Evolutionary conservation across 2,888 invertebrate genomes (phyloP).

Genomic region (Luffia ferchaultella): DNA sequence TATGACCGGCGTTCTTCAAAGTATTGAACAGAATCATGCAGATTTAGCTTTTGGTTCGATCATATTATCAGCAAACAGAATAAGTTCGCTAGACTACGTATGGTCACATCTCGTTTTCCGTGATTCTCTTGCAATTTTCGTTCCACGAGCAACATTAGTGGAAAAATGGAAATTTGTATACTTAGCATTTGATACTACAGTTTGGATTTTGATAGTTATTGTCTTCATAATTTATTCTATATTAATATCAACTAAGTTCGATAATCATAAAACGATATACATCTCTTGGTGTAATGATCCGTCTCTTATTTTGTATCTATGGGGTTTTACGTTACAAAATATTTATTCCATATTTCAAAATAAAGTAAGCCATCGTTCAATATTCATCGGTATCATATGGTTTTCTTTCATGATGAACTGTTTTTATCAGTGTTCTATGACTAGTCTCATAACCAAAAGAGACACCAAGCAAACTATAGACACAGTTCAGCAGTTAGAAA

Average conservation of each 20-base stretch:
- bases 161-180: slow-evolving; percentile 12
- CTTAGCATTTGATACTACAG: not conserved
- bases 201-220: not conserved
- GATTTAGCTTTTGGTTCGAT: slow-evolving; percentile 10
- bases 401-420: slow-evolving; percentile 8
- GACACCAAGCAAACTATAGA: slow-evolving; percentile 4
- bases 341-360: not conserved
- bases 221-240: not conserved
- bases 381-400: slow-evolving; percentile 11
- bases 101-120: slow-evolving; percentile 9
- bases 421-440: slow-evolving; percentile 10
- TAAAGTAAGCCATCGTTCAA: not conserved
- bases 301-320: slow-evolving; percentile 2
- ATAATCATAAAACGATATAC: not conserved
- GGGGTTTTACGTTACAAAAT: not conserved
- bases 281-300: not conserved
- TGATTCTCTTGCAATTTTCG: slow-evolving; percentile 7
- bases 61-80: slow-evolving; percentile 7
- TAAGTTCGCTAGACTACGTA: slow-evolving; percentile 7
- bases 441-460: slow-evolving; percentile 9
- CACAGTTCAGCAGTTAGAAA: slow-evolving; percentile 1
- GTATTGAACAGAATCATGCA: slow-evolving; percentile 8
- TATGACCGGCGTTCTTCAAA: slow-evolving; percentile 9
- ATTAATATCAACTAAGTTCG: not conserved
- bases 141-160: slow-evolving; percentile 4